Evolutionary conservation across 2,888 invertebrate species (phyloP).

Genomic region (Apamea sordens): DNA sequence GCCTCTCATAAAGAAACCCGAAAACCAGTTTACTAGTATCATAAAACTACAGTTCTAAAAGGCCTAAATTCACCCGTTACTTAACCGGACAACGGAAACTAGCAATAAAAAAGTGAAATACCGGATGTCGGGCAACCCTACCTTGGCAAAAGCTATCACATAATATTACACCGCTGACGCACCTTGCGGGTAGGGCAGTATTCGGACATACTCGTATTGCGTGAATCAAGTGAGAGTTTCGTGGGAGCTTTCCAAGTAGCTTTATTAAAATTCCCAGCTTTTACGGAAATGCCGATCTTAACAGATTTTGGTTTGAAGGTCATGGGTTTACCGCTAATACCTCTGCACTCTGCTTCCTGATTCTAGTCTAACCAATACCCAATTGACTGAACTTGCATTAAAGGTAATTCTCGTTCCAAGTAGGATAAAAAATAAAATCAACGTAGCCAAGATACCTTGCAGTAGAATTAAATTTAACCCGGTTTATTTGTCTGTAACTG

Average conservation of each 20-base stretch:
- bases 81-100: slow-evolving; percentile 10
- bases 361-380: neutral
- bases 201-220: slow-evolving; percentile 17
- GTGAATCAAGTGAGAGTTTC: slow-evolving; percentile 11
- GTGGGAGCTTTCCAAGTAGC: slow-evolving; percentile 18
- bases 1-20: neutral
- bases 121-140: slow-evolving; percentile 36
- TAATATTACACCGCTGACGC: slow-evolving; percentile 26
- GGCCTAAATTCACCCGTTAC: neutral
- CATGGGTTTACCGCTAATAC: neutral
- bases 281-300: neutral
- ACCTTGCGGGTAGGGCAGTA: slow-evolving; percentile 39
- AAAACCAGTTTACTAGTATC: neutral
- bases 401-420: neutral
- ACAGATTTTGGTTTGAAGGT: neutral
- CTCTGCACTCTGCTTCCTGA: neutral
- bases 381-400: neutral
- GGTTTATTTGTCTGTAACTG: too few relatives aligned
- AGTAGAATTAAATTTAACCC: too few relatives aligned
- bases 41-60: neutral
- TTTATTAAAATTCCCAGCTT: slow-evolving; percentile 7
- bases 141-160: slow-evolving; percentile 42
- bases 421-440: neutral
- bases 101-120: slow-evolving; percentile 15
- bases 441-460: neutral